These are phyloP conservation scores for Physocephala rufipes DNA, from an alignment of 2,888 invertebrate genomes.

Conservation along the genomic window DNA sequence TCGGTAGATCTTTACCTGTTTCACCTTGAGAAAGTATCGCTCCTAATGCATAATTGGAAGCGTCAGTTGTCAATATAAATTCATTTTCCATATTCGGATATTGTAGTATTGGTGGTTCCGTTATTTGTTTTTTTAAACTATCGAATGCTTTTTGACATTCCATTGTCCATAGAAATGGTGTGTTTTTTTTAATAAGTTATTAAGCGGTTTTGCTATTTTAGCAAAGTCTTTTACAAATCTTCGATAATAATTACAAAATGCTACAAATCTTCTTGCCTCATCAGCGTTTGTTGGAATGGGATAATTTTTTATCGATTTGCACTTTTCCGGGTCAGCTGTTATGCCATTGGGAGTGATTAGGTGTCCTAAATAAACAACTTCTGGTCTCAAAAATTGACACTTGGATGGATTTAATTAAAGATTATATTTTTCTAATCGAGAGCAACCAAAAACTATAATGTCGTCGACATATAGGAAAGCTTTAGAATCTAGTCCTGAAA, in stretches of 20 bases:
- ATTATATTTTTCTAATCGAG: neutral
- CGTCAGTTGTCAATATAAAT: slow-evolving; percentile 8
- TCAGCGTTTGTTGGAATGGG: neutral
- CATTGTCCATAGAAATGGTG: neutral
- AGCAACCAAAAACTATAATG: neutral
- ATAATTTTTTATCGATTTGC: neutral
- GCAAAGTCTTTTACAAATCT: neutral
- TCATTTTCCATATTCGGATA: neutral
- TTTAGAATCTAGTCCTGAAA: neutral
- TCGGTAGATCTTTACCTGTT: neutral
- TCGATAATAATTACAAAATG: neutral
- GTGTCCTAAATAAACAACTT: slow-evolving; percentile 9
- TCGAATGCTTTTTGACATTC: neutral
- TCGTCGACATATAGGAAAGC: slow-evolving; percentile 1
- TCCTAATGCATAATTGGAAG: neutral
- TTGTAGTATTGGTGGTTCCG: neutral
- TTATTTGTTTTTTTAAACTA: neutral
- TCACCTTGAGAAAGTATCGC: neutral
- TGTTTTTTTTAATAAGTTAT: neutral
- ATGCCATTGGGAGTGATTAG: too few species aligned
- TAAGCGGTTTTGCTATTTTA: neutral
- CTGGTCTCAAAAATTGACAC: slow-evolving; percentile 14
- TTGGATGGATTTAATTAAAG: neutral
- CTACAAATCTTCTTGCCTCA: neutral
- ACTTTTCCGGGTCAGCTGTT: neutral